Evolutionary conservation across 1,140 invertebrate genomes (phyloP), one percentile per base, ranked within the genome.

Genomic region (Ips typographus): DNA sequence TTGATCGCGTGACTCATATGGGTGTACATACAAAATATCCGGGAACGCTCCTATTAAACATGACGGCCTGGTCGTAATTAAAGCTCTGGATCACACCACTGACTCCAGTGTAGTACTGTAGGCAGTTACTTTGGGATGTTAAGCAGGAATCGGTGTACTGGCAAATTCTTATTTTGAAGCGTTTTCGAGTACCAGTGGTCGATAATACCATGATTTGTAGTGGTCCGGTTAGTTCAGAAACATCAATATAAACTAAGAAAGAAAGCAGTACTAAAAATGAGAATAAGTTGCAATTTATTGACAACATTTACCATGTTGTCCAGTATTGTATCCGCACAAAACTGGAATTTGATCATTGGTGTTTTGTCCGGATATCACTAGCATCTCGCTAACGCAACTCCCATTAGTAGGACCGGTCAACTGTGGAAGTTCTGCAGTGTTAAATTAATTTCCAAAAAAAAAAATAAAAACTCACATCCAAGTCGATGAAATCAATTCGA

Each of bases 321-420:
- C 90, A 2, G 85, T 87, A 73, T 92, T 92, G 42, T 88, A 84
- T 39, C 91, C 91, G 78, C 91, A 93, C 36, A 93, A 77, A 5
- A 86, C 82, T 1, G 91, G 91, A 39, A 91, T 81, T 3, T 85
- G 75, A 64, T 84, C 86, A 73, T 91, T 91, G 0, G 83, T 75
- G 77, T 91, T 89, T 75, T 90, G 88, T 6, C 89, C 90, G 1
- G 85, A 85, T 37, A 92, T 83, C 1, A 88, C 82, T 66, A 93
- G 87, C 66, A 87, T 85, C 77, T 92, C 90, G 4, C 85, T 81
- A 39, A 85, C 74, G 76, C 91, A 93, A 41, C 82, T 84, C 1
- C 90, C 90, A 74, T 85, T 83, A 1, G 81, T 86, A 2, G 91
- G 91, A 2, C 85, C 84, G 70, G 84, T 82, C 41, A 92, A 74